Base-by-base conservation (phyloP, 2,797 vertebrate species). In the Pachyuromys duprasi region DNA sequence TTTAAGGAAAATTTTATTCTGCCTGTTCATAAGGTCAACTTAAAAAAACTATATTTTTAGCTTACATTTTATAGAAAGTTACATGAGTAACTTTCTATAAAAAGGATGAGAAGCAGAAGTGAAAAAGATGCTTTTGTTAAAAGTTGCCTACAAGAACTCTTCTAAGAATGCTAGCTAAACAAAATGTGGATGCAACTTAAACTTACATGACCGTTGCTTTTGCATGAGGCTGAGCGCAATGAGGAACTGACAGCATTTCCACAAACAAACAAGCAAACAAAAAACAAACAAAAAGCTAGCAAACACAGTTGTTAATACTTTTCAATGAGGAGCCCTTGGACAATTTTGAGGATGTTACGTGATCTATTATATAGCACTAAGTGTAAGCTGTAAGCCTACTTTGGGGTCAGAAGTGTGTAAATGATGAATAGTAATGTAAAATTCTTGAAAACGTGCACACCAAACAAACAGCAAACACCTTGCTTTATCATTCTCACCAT, bases 61-160 rank as follows among this genome's bases (percentile, higher is more conserved):
- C 31, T 31, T 89, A 26, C 0, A 55, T 93, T 91, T 90, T 91
- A 79, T 81, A 53, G 24, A 89, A 95, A 96, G 88, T 84, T 67
- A 1, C 24, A 69, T 63, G 15, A 94, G 67, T 17, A 36, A 72
- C n/a, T n/a, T n/a, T n/a, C n/a, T n/a, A n/a, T 70, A 62, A 76
- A 55, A 90, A 18, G 49, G 13, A 91, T n/a, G 9, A 4, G 49
- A 92, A 90, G 24, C 20, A 86, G 55, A 88, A 90, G 31, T n/a
- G 26, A 94, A 13, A 79, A 53, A 81, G 39, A 86, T 70, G 15
- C 11, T 81, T 96, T 82, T 31, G 93, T 49, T 94, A 70, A 96
- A 83, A 45, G 14, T 94, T 96, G 80, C 31, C 83, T 4, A 24
- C 62, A 45, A 81, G 1, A 78, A 55, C 4, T 90, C n/a, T 83